These are phyloP conservation scores for Paelopatides confundens DNA, from an alignment of 53 echinoderm and acorn worm species.

Conservation along the genomic window DNA sequence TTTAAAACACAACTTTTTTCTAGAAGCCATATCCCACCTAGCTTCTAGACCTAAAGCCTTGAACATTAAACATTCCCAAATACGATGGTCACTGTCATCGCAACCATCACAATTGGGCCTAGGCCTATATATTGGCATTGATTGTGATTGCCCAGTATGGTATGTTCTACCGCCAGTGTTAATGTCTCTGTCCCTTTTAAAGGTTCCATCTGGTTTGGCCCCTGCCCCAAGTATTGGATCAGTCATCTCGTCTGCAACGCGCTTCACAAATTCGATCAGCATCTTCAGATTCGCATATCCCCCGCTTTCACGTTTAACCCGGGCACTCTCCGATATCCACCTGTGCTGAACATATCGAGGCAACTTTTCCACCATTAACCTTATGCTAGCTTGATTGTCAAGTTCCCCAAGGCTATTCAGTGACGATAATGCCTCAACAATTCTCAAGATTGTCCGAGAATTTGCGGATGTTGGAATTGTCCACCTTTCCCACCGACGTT, in stretches of 20 bases:
- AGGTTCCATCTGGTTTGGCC: neutral
- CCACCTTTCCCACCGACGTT: neutral
- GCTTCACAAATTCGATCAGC: conserved; percentile 47
- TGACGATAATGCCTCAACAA: conserved; percentile 32
- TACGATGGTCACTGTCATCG: neutral
- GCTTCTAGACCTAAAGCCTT: neutral
- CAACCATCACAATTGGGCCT: conserved; percentile 8
- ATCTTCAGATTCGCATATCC: conserved; percentile 30
- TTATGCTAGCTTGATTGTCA: conserved; percentile 53
- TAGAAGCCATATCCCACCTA: neutral
- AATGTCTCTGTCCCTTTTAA: neutral
- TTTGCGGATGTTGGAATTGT: neutral
- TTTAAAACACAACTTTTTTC: conserved; percentile 21
- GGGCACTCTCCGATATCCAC: conserved; percentile 46
- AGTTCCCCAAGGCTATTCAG: conserved; percentile 40
- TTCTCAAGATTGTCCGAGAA: conserved; percentile 19
- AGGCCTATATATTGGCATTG: too few relatives aligned
- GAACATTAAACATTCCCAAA: conserved; percentile 1
- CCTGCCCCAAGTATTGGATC: conserved; percentile 51
- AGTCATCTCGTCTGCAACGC: conserved; percentile 43
- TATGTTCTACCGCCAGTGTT: neutral
- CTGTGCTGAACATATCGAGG: conserved; percentile 60
- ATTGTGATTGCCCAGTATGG: too few relatives aligned
- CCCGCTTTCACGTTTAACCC: conserved; percentile 8
- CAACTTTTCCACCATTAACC: conserved; percentile 44